Conservation (phyloP, 2,888 invertebrate species). For the Apotomis capreana region DNA sequence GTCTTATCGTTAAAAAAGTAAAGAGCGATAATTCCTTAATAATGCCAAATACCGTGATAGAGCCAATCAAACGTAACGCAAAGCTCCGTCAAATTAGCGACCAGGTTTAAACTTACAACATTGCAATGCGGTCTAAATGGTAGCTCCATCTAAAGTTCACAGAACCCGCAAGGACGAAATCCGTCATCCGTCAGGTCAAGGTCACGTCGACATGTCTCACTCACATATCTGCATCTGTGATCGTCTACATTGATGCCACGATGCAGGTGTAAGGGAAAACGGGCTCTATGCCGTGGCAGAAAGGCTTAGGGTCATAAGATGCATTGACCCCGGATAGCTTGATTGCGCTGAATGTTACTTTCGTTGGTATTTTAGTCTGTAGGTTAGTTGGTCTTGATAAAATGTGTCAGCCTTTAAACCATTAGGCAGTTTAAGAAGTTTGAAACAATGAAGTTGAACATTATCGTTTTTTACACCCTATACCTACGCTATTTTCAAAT, state of each 20-base stretch:
- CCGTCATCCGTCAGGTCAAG: constrained; percentile 79
- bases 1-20: no score
- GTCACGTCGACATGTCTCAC: constrained; percentile 71
- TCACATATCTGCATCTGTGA: constrained; percentile 78
- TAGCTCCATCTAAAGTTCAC: constrained; percentile 62
- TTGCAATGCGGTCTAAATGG: constrained; percentile 41
- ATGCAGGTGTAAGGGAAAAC: constrained; percentile 58
- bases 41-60: no score
- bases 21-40: no score
- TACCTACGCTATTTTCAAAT: no score
- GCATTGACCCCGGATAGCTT: constrained; percentile 71
- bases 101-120: constrained; percentile 5
- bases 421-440: neutral
- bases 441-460: no score
- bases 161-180: constrained; percentile 81
- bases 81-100: no score
- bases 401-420: constrained; percentile 3
- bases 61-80: no score
- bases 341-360: constrained; percentile 70
- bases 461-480: no score
- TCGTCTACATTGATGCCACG: constrained; percentile 74
- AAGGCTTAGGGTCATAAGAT: constrained; percentile 49
- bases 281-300: constrained; percentile 55
- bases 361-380: constrained; percentile 66
- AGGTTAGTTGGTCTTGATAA: constrained; percentile 34